Base-by-base conservation (phyloP, 2,888 invertebrate species). In the Scaptomyza polygonia region DNA sequence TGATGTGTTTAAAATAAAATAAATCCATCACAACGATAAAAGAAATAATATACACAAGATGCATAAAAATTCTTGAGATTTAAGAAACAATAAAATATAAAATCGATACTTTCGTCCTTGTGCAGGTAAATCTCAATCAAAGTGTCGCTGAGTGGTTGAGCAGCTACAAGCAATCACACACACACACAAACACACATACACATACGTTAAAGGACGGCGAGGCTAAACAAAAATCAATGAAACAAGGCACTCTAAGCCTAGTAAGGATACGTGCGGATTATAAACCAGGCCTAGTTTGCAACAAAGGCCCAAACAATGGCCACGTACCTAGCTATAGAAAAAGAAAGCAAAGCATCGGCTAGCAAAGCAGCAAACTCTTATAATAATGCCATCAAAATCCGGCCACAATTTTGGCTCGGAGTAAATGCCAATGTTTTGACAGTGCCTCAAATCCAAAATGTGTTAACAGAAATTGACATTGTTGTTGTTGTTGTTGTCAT, bases 381-480 rank as follows among this genome's bases (percentile, higher is more conserved):
- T 76, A 74, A 59, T 62, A 54, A 16, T 42, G 52, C 14, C 54
- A 67, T 64, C 72, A 52, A 32, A 36, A 27, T 4, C 42, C 21
- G 29, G 51, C 25, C 27, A 39, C 61, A 48, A 21, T 51, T 34
- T 29, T 14, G 12, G 27, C 27, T 32, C 34, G 42, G 32, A n/a
- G 34, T 39, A 59, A 57, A 69, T 68, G 68, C 21, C 53, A 49
- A 42, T 52, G 53, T 56, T 64, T 59, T 71, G 62, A 56, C 67
- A 58, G 42, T 21, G 43, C 9, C 53, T 59, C 42, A 48, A 53
- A 55, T 39, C 59, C 27, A 43, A 49, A 71, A 72, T 66, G 86
- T 75, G 86, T 85, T 87, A 78, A 82, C 87, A 85, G 83, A 85
- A 71, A 79, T 82, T 72, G 59, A 65, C 51, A 58, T 61, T 72